Conservation (phyloP, 1,140 invertebrate species). For the Lepidurus couesii region DNA sequence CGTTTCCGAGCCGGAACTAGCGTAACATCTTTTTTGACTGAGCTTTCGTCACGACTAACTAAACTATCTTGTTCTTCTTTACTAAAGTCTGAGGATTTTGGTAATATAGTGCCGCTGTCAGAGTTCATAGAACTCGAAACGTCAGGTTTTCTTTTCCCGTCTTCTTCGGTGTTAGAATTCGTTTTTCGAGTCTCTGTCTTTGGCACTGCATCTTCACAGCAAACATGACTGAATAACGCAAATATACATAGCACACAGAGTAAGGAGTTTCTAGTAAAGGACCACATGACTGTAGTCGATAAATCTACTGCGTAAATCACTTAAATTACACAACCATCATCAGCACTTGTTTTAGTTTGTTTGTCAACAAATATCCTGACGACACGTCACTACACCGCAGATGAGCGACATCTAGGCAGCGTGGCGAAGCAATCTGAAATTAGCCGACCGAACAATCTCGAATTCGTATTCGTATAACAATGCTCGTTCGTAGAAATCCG, state of each 20-base stretch:
- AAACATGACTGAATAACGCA: not conserved
- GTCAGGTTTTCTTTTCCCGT: not conserved
- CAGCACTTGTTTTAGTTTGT: not conserved
- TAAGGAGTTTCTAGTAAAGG: not conserved
- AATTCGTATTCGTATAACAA: not conserved
- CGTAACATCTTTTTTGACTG: not conserved
- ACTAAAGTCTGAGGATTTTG: not conserved
- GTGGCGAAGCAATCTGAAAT: not conserved
- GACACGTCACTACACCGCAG: not conserved
- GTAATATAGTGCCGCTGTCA: not conserved
- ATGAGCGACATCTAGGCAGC: not conserved
- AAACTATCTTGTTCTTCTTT: not conserved
- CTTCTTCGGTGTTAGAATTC: not conserved
- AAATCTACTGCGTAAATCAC: not conserved
- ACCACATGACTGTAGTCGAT: not conserved
- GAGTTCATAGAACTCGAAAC: not conserved
- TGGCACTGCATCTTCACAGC: not conserved
- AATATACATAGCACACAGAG: not conserved
- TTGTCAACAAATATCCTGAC: slow-evolving; percentile 5
- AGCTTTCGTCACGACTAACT: not conserved
- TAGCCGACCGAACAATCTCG: not conserved
- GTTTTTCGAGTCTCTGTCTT: not conserved
- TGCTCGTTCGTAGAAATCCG: not conserved
- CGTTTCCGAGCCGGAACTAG: not conserved
- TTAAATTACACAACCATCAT: slow-evolving; percentile 5